A percentile compares a stretch with the other conserved stretches of the same genome.
Conservation (phyloP, 2,113 vertebrate genomes). For the Phocoena sinus region DNA sequence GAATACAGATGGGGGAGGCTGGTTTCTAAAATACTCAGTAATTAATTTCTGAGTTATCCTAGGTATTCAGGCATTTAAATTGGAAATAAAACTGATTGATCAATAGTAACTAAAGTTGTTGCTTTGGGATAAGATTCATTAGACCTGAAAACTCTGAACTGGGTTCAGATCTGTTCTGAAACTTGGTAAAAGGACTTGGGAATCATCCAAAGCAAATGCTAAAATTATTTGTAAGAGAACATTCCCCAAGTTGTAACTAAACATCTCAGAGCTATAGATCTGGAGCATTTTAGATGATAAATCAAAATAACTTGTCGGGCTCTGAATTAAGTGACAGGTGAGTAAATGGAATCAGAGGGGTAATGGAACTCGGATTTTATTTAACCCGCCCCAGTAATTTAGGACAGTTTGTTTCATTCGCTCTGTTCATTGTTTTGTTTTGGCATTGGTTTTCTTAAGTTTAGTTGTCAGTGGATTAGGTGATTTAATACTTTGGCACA, state of each 20-base stretch:
- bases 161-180: conserved; percentile 69
- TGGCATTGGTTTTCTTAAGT: background rate
- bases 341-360: background rate
- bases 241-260: background rate
- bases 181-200: conserved; percentile 64
- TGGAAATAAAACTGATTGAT: conserved; percentile 77
- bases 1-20: background rate
- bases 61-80: conserved; percentile 75
- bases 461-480: no score
- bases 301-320: background rate
- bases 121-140: conserved; percentile 77
- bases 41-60: conserved; percentile 72
- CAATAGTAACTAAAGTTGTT: conserved; percentile 74
- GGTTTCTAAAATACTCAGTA: conserved; percentile 62
- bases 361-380: background rate
- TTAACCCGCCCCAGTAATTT: background rate
- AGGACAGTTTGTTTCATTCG: background rate
- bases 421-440: background rate
- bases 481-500: background rate
- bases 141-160: conserved; percentile 72
- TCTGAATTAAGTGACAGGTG: background rate
- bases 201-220: conserved; percentile 13
- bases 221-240: conserved; percentile 59
- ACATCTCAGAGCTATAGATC: background rate
- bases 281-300: background rate